Percentiles rank a stretch among this genome's conserved stretches.
These are phyloP conservation scores for Drosophila ustulata DNA, from an alignment of 2,888 invertebrate species.

Conservation along the genomic window DNA sequence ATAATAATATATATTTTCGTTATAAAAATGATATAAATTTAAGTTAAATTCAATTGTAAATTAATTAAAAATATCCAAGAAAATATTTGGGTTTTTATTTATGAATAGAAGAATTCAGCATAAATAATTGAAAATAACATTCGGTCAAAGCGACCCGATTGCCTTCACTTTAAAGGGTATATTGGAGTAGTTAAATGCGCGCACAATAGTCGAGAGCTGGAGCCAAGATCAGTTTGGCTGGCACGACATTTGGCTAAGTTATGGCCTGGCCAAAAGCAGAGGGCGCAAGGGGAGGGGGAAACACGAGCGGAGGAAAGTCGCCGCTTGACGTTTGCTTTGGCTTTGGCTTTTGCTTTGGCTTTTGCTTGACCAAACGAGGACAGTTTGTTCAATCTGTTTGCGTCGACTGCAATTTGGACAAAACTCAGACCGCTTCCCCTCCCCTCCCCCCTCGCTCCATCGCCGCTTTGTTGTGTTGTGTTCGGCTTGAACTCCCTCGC, in stretches of 20 bases:
- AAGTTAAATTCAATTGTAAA: no score
- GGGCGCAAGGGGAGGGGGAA: neutral
- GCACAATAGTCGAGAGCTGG: constrained; percentile 1
- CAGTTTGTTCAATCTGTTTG: constrained; percentile 54
- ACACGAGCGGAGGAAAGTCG: neutral
- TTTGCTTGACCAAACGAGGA: constrained; percentile 66
- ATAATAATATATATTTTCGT: no score
- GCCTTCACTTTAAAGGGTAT: constrained; percentile 11
- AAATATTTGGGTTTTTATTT: no score
- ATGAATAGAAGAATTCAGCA: no score
- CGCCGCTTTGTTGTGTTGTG: neutral
- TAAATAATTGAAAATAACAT: no score
- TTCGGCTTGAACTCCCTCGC: constrained; percentile 43
- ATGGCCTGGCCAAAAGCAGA: constrained; percentile 49
- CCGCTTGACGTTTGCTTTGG: no score
- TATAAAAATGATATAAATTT: no score
- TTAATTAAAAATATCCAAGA: no score
- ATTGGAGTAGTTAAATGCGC: neutral
- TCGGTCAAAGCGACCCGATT: neutral
- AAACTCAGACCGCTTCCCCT: neutral
- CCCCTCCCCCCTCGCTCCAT: neutral
- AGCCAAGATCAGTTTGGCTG: constrained; percentile 56
- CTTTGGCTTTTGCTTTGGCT: constrained; percentile 14
- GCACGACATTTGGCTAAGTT: constrained; percentile 75
- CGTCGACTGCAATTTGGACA: constrained; percentile 3